phyloP scores from a whole-genome alignment of 2,113 vertebrate species.

The Tychaedon coryphoeus region DNA sequence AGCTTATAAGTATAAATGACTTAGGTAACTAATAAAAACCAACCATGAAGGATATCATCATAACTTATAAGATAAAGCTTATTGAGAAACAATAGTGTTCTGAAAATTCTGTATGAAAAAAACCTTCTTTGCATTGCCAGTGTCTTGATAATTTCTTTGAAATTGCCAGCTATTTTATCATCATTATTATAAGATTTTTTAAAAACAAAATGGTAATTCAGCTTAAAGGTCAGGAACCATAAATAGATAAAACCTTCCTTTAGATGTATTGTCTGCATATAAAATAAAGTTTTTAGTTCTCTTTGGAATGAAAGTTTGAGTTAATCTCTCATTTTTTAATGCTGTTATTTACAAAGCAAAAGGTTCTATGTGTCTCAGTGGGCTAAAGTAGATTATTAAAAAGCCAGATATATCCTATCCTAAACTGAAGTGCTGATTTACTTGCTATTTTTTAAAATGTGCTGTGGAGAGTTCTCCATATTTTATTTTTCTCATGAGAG shows the following conservation, averaged over 20 bases:
- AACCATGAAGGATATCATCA: neutral
- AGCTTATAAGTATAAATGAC: neutral
- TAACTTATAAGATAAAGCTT: neutral
- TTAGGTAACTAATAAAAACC: constrained; percentile 10
- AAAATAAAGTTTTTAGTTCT: neutral
- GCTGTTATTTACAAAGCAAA: constrained; percentile 5
- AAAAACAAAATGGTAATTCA: neutral
- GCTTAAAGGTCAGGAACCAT: neutral
- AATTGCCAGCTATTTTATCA: constrained; percentile 19
- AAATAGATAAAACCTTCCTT: neutral
- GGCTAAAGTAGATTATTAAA: constrained; percentile 4
- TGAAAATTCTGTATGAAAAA: neutral
- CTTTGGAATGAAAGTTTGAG: neutral
- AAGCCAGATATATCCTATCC: neutral
- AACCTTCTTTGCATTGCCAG: neutral
- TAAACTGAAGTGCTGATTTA: neutral
- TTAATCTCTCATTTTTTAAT: neutral
- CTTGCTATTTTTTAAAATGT: neutral
- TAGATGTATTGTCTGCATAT: neutral
- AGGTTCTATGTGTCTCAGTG: neutral
- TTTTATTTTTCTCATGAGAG: neutral
- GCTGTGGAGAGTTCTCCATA: neutral
- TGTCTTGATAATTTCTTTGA: neutral
- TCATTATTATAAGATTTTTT: neutral
- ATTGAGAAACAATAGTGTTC: neutral